Evolutionary conservation across 1,140 invertebrate genomes (phyloP), one percentile per base, ranked within the genome.

Genomic region (Halictus rubicundus): DNA sequence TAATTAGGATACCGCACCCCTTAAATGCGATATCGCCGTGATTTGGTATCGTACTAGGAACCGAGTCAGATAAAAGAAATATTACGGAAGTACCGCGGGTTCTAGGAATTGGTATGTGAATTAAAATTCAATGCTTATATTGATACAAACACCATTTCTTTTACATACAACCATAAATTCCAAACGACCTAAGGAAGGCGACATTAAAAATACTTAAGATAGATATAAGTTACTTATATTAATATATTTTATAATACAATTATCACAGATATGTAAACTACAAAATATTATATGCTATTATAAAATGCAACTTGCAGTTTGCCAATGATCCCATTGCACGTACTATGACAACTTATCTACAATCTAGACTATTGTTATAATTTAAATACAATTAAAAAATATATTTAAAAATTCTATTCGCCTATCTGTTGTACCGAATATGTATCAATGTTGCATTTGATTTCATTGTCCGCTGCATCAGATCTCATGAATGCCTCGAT

Each of bases 181-280:
- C 46, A 78, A 71, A 54, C 27, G 27, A 70, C 59, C 70, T 37
- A 66, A 73, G 77, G 77, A 60, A 64, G 60, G 57, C 32, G 61
- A 73, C 72, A 70, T 68, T 75, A 75, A 75, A 79, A 79, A 77
- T 64, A 78, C 71, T 65, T 75, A 12, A 76, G 52, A 84, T 80
- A 80, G 59, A 78, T 90, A 91, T 92, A 92, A 91, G 85, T 92
- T 91, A 91, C 88, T 91, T 91, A 91, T 90, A 88, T 88, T 88
- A 73, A 87, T 88, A 87, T 86, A 91, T 87, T 90, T 90, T 92
- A 91, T 90, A 92, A 90, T 92, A 92, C 89, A 89, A 89, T 91
- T 93, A 93, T 93, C 92, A 93, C 92, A 93, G 92, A 92, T 92
- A 92, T 89, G 88, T 92, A 92, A 92, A 86, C 90, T 92, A 93